Conservation (phyloP, 2,113 vertebrate species). For the Megatriorchis doriae region DNA sequence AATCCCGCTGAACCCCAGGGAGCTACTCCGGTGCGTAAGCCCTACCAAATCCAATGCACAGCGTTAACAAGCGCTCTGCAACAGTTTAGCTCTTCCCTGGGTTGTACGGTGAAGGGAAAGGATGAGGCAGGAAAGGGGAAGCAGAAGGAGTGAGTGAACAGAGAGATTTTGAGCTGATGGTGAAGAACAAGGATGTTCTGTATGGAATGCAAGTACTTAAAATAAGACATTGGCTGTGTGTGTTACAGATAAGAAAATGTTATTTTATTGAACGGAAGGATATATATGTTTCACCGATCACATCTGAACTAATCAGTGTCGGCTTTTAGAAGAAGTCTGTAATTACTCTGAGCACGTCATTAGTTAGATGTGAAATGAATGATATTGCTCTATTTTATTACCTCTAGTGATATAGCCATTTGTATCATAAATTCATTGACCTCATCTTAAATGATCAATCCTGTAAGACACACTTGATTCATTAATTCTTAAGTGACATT, state of each 20-base stretch:
- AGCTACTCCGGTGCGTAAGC: background rate
- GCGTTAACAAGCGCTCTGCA: background rate
- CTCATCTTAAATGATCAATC: conserved; percentile 73
- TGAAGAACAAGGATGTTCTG: background rate
- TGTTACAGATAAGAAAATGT: conserved; percentile 61
- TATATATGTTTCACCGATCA: conserved; percentile 52
- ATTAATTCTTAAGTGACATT: conserved; percentile 75
- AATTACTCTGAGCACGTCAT: conserved; percentile 71
- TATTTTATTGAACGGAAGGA: conserved; percentile 65
- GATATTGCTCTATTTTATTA: conserved; percentile 68
- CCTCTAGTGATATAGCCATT: conserved; percentile 69
- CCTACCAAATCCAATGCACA: background rate
- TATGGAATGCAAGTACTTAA: background rate
- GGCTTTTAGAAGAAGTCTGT: conserved; percentile 69
- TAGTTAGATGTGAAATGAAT: conserved; percentile 69
- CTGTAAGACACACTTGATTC: conserved; percentile 69
- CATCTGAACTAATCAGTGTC: conserved; percentile 69
- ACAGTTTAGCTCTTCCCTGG: background rate
- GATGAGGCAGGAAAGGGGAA: background rate
- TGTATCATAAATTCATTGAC: conserved; percentile 78
- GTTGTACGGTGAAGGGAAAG: background rate
- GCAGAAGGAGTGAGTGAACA: background rate
- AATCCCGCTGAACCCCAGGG: background rate
- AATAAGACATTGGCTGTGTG: background rate
- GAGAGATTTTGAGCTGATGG: background rate